These are phyloP conservation scores for Heterotilapia buettikoferi DNA, from an alignment of 2,113 vertebrate species.

Conservation along the genomic window DNA sequence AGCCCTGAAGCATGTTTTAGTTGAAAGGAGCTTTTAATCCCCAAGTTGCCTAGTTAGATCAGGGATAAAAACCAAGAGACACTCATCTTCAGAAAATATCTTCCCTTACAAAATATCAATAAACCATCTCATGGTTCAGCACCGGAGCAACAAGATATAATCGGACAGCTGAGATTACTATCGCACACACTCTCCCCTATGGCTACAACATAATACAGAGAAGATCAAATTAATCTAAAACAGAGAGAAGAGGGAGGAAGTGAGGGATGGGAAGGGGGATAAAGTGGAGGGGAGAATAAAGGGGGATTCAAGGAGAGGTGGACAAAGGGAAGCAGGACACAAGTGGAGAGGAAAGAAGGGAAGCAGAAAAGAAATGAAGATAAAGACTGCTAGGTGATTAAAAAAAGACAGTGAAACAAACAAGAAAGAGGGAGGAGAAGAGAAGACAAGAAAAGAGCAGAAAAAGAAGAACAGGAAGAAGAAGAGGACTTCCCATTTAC, in stretches of 20 bases:
- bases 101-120: conserved; percentile 56
- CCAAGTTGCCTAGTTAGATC: conserved; percentile 43
- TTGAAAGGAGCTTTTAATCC: conserved; percentile 50
- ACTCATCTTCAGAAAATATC: conserved; percentile 32
- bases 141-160: conserved; percentile 45
- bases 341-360: background rate
- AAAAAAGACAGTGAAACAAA: background rate
- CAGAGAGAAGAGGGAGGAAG: background rate
- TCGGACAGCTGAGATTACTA: conserved; percentile 54
- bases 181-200: conserved; percentile 19
- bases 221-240: conserved; percentile 38
- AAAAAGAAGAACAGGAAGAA: background rate
- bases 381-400: background rate
- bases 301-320: background rate
- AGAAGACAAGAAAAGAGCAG: background rate
- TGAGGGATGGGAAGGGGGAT: background rate
- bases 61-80: conserved; percentile 41
- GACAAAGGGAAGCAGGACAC: background rate
- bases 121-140: conserved; percentile 50
- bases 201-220: conserved; percentile 32
- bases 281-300: background rate
- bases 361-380: background rate
- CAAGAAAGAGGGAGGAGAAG: background rate
- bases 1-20: conserved; percentile 44
- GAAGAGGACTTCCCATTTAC: conserved; percentile 1